Base-by-base conservation (phyloP, 1,140 invertebrate species). In the Bombus pascuorum region DNA sequence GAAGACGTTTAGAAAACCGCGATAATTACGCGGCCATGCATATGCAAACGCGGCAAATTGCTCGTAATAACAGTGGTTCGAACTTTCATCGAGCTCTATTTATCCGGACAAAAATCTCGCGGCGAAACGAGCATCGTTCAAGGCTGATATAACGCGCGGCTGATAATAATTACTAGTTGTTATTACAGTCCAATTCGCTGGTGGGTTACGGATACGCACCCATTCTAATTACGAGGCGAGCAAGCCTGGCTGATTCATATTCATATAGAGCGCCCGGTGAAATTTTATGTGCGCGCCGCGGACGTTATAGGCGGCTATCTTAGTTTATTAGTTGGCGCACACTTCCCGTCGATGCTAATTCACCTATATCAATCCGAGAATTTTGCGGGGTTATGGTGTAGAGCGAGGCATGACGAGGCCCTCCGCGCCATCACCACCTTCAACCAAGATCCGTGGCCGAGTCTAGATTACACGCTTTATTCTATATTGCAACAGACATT, bases 101-200 rank as follows among this genome's bases (percentile, higher is more conserved):
- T 83, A 83, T 83, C 74, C 74, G 74, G 22, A 68, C 74, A 65
- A 78, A 83, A 83, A 83, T 83, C 82, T 83, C 44, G 34, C 34
- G 15, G 66, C 22, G 73, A 85, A 86, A 88, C 78, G 65, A 77
- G 82, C 47, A 86, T 70, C 62, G 82, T 53, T 32, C 32, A 34
- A 68, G 66, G 32, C n/a, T 68, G 73, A 59, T 72, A 80, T 32
- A 44, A 86, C 81, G 37, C 62, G 62, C 73, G 78, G 66, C 89
- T 83, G 79, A 90, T 90, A 90, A 89, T 90, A 90, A 90, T 89
- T 89, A 87, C 85, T 68, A 86, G 85, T 89, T 87, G 89, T 90
- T 90, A 90, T 90, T 85, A 90, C 89, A 89, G 88, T 90, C 85
- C 85, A 90, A 90, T 90, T 90, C 88, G 82, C 86, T 81, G 73